Base-by-base conservation (phyloP, 30 jellyfish, hydroid and myxozoan species). In the Catostylus mosaicus region DNA sequence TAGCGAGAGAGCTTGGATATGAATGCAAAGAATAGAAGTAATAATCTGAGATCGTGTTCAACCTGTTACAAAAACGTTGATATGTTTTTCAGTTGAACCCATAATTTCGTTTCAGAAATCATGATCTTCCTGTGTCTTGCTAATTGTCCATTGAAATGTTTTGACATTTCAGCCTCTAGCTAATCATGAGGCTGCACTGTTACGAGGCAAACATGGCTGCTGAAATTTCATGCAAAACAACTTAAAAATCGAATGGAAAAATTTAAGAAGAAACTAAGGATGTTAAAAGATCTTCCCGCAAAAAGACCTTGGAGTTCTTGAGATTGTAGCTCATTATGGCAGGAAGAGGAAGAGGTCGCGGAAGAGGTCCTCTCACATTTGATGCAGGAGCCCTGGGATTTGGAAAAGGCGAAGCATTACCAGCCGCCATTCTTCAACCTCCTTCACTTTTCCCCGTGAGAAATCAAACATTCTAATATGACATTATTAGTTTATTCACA, bases 321-420 rank as follows among this genome's bases (percentile, higher is more conserved):
- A 8, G 24, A 48, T 16, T 2, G 4, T 48, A 3, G 23, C 24
- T 23, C 6, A 37, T 7, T 16, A 93, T 93, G 98, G 97, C 98
- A 22, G 98, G 98, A 31, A 67, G 97, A 18, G 98, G 98, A 16
- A 67, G 97, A 20, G 98, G 98, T 18, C 70, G 98, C 7, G 98
- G 98, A 26, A 76, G 73, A 78, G 95, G 82, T 0, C 69, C 93
- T n/a, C 36, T 86, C 52, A 38, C 96, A 22, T 93, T 93, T 78
- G 97, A 93, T 61, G 46, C 89, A 31, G 86, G 86, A 27, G 64
- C 88, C 22, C 94, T 91, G 52, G 97, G 98, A 1, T 85, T 91
- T 71, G 96, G 96, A 26, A 70, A 90, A 74, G 96, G 96, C 0
- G 96, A 93, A 18, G 75, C 82, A 7, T 20, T 93, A 23, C 98